These are phyloP conservation scores for Emys orbicularis DNA, from an alignment of 2,797 vertebrate genomes.

Conservation along the genomic window DNA sequence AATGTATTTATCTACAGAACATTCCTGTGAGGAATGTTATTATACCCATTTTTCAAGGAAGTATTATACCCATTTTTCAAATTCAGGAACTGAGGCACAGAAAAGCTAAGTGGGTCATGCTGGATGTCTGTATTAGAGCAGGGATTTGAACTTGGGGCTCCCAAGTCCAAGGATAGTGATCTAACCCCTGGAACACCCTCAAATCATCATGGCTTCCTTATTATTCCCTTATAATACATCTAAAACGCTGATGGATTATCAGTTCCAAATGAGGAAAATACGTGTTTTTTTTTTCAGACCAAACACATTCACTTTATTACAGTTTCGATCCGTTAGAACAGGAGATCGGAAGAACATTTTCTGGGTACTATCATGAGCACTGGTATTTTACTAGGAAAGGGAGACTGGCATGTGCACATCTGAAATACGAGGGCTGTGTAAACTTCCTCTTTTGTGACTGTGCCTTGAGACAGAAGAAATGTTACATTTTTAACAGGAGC, in stretches of 20 bases:
- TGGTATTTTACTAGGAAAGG: not conserved
- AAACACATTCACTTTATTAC: not conserved
- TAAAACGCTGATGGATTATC: not conserved
- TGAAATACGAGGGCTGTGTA: not conserved
- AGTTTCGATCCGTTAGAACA: not conserved
- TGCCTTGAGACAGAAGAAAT: not conserved
- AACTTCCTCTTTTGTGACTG: not conserved
- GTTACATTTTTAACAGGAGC: not conserved
- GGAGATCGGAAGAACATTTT: not conserved
- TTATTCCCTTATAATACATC: too few relatives aligned
- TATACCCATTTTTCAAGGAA: too few relatives aligned
- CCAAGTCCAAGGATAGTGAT: not conserved
- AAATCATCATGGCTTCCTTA: too few relatives aligned
- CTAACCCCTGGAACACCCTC: not conserved
- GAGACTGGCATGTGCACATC: accelerated
- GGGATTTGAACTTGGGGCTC: not conserved
- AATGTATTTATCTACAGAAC: not conserved
- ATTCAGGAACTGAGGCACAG: not conserved
- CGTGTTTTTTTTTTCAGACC: not conserved
- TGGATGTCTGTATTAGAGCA: not conserved
- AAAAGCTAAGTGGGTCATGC: not conserved
- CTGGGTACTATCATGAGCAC: not conserved
- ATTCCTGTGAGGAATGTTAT: not conserved
- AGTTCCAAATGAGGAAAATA: not conserved
- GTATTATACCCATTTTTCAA: not conserved